Percentiles rank a stretch among this genome's conserved stretches.
These are phyloP conservation scores for Crotalus tigris DNA, from an alignment of 2,113 vertebrate species.

Conservation along the genomic window DNA sequence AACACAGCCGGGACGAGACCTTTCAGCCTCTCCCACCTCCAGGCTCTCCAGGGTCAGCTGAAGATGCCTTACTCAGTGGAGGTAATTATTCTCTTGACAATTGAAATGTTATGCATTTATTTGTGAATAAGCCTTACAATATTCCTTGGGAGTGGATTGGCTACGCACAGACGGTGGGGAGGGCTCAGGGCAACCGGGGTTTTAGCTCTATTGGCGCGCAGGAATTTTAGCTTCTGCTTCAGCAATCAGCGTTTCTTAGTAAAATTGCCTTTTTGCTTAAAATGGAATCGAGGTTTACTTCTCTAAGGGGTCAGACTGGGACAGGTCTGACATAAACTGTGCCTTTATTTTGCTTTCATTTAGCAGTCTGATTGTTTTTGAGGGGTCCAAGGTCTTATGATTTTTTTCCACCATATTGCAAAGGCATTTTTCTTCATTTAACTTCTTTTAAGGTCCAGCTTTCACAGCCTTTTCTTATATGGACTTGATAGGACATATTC, in stretches of 20 bases:
- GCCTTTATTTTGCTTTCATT: neutral
- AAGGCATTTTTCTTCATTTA: neutral
- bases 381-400: neutral
- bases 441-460: neutral
- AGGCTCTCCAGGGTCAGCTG: slow-evolving; percentile 72
- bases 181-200: too few relatives aligned
- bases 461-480: neutral
- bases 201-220: neutral
- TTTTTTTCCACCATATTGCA: neutral
- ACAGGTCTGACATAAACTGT: neutral
- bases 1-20: slow-evolving; percentile 76
- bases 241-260: neutral
- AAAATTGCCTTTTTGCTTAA: neutral
- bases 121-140: neutral
- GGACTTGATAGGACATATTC: neutral
- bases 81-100: slow-evolving; percentile 51
- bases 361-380: neutral
- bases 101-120: neutral
- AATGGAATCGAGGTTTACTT: neutral
- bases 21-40: slow-evolving; percentile 88
- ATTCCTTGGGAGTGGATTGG: neutral
- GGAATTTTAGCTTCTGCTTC: neutral
- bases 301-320: neutral
- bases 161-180: neutral
- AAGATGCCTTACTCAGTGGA: slow-evolving; percentile 65